These are phyloP conservation scores for Pterocles orientalis DNA, from an alignment of 2,113 vertebrate genomes.

Conservation along the genomic window DNA sequence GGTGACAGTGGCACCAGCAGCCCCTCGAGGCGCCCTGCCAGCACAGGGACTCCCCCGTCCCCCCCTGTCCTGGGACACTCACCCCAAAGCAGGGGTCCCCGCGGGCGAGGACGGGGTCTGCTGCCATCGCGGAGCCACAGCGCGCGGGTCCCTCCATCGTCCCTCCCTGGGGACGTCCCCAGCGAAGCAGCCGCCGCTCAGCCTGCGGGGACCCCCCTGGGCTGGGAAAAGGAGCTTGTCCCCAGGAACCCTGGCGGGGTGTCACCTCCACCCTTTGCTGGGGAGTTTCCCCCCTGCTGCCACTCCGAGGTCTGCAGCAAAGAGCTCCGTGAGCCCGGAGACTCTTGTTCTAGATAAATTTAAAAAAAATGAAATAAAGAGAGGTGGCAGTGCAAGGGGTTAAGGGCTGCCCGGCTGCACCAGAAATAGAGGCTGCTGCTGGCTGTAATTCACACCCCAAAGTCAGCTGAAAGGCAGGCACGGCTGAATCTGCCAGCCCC, in stretches of 20 bases:
- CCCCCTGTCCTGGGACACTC: not conserved
- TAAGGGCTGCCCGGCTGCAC: not conserved
- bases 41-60: not conserved
- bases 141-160: accelerated
- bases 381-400: not conserved
- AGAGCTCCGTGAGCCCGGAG: not conserved
- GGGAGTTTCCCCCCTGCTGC: not conserved
- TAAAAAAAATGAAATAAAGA: not conserved
- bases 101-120: accelerated
- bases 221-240: not conserved
- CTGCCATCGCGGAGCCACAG: accelerated
- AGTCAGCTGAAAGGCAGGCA: constrained; percentile 50
- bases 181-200: not conserved
- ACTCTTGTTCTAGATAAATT: not conserved
- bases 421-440: not conserved
- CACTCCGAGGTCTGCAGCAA: not conserved
- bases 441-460: not conserved
- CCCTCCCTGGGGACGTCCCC: not conserved
- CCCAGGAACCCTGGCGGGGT: not conserved
- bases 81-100: not conserved
- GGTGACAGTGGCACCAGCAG: not conserved
- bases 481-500: not conserved
- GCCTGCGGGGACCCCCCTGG: accelerated
- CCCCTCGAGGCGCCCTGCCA: not conserved
- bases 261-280: not conserved